A percentile compares a stretch with the other conserved stretches of the same genome.
Evolutionary conservation across 2,113 vertebrate genomes (phyloP).

Genomic region (Crocuta crocuta): DNA sequence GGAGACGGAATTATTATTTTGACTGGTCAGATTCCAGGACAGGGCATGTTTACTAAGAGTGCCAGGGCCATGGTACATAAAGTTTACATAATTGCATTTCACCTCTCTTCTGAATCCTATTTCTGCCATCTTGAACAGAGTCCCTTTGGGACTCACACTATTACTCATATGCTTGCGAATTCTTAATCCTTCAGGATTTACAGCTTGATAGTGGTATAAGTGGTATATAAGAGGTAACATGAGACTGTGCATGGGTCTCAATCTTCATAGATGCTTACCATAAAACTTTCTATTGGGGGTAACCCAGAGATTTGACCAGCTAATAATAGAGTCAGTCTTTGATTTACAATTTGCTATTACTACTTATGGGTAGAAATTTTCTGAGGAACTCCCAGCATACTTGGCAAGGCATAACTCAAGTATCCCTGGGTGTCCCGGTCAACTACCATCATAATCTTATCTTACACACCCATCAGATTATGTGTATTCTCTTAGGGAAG

Average conservation of each 20-base stretch:
- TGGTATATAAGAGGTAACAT: not conserved
- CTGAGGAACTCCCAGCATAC: not conserved
- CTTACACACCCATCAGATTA: not conserved
- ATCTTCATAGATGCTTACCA: not conserved
- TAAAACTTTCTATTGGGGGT: not conserved
- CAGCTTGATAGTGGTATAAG: not conserved
- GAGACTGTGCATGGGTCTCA: not conserved
- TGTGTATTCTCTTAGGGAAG: not conserved
- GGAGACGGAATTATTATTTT: not conserved
- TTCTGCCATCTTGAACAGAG: not conserved
- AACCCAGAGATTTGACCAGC: not conserved
- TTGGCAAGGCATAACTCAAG: not conserved
- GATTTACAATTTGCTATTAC: not conserved
- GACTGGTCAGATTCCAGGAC: not conserved
- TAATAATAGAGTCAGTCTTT: not conserved
- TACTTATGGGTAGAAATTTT: not conserved
- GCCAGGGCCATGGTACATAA: not conserved
- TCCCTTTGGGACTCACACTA: not conserved
- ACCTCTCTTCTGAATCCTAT: not conserved
- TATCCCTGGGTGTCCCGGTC: not conserved
- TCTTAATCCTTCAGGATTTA: not conserved
- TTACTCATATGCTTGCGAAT: not conserved
- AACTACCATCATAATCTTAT: not conserved
- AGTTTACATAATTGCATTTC: not conserved
- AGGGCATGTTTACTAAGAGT: not conserved